Evolutionary conservation across 2,888 invertebrate species (phyloP).

Genomic region (Hirtodrosophila cameraria): DNA sequence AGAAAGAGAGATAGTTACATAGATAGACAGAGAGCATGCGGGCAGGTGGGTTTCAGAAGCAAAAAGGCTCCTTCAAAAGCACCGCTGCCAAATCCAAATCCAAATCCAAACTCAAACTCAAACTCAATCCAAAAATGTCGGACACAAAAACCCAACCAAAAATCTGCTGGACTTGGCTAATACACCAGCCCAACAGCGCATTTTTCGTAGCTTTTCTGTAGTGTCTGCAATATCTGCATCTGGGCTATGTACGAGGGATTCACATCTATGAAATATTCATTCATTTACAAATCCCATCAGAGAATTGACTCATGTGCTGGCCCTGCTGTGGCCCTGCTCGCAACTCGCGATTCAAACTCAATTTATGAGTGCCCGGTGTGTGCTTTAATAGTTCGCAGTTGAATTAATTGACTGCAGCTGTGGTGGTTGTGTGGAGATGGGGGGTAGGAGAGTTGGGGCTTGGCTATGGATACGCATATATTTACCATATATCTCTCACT

Average conservation of each 20-base stretch:
- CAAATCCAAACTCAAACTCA: conserved; percentile 27
- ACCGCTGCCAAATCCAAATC: conserved; percentile 28
- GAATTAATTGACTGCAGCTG: conserved; percentile 77
- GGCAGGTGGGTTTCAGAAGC: conserved; percentile 53
- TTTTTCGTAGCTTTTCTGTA: conserved; percentile 4
- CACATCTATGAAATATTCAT: conserved; percentile 78
- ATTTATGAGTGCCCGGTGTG: conserved; percentile 79
- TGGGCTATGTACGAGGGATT: conserved; percentile 35
- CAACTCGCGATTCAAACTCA: conserved; percentile 68
- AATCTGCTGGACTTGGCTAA: conserved; percentile 39
- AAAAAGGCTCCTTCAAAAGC: conserved; percentile 18
- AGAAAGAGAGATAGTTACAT: conserved; percentile 9
- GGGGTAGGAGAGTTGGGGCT: background rate
- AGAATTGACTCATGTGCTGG: conserved; percentile 70
- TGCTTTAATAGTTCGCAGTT: conserved; percentile 79
- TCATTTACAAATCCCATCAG: conserved; percentile 73
- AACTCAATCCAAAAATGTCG: conserved; percentile 31
- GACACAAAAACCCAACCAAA: conserved; percentile 21
- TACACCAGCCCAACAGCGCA: conserved; percentile 32
- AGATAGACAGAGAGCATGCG: conserved; percentile 39
- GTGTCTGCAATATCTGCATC: conserved; percentile 40
- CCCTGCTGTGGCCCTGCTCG: conserved; percentile 27
- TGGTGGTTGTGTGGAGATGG: background rate
- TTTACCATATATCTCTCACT: conserved; percentile 71
- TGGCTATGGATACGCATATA: conserved; percentile 53